Evolutionary conservation across 2,888 invertebrate genomes (phyloP).

Genomic region (Eilema caniola): DNA sequence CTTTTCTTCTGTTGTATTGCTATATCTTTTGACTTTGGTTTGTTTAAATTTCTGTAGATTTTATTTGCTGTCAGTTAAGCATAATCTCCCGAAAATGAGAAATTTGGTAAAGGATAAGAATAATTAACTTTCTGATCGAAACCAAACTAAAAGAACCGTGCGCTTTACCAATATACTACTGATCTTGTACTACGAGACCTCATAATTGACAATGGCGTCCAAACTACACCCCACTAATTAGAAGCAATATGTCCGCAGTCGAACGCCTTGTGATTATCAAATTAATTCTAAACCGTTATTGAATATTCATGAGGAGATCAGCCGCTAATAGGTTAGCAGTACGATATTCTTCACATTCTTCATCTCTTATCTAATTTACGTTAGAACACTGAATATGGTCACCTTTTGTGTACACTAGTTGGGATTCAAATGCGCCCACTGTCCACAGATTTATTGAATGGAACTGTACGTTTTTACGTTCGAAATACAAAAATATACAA

Average conservation of each 20-base stretch:
- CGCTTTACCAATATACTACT: not conserved
- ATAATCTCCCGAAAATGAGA: too few relatives aligned
- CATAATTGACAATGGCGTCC: not conserved
- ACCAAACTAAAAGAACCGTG: too few relatives aligned
- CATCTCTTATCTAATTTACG: not conserved
- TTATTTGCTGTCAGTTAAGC: too few relatives aligned
- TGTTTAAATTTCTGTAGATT: too few relatives aligned
- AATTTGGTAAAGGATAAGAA: too few relatives aligned
- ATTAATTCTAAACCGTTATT: constrained; percentile 31
- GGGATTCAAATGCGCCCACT: not conserved
- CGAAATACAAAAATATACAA: too few relatives aligned
- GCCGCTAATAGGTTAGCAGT: constrained; percentile 22
- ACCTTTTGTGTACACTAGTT: too few relatives aligned
- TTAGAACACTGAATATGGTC: not conserved
- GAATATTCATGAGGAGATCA: constrained; percentile 40
- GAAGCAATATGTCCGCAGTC: constrained; percentile 11
- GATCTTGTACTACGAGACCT: not conserved
- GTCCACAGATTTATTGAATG: not conserved
- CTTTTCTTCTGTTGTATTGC: too few relatives aligned
- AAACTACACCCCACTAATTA: constrained; percentile 26
- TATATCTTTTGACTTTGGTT: too few relatives aligned
- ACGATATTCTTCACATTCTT: not conserved
- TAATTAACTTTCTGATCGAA: not conserved
- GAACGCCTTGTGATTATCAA: constrained; percentile 33
- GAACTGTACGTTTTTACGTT: not conserved